phyloP scores from a whole-genome alignment of 2,888 invertebrate genomes.

The Podabrus alpinus region DNA sequence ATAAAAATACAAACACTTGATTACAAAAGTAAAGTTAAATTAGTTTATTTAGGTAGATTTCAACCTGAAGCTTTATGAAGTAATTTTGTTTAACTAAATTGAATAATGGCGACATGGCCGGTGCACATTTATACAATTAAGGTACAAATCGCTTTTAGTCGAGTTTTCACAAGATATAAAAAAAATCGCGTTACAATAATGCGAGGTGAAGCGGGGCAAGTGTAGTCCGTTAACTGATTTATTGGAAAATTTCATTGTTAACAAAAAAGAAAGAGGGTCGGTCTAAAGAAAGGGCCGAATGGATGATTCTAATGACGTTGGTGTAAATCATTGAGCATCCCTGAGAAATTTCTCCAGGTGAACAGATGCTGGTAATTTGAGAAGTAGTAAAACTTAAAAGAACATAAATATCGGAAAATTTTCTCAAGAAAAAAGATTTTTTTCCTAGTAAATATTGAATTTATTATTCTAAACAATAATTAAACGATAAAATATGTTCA shows the following conservation, averaged over 20 bases:
- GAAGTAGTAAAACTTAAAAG: background rate
- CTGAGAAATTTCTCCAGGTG: background rate
- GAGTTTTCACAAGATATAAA: background rate
- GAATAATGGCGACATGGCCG: background rate
- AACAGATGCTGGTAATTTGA: background rate
- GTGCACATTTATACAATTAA: background rate
- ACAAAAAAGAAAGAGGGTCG: background rate
- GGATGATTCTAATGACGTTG: background rate
- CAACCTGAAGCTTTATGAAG: background rate
- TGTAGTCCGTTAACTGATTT: background rate
- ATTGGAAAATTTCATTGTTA: background rate
- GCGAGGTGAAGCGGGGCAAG: background rate
- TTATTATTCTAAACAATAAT: background rate
- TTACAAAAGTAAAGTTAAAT: conserved; percentile 1
- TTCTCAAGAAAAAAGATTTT: background rate
- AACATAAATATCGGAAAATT: background rate
- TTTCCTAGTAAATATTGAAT: background rate
- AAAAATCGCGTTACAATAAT: background rate
- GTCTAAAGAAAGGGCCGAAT: background rate
- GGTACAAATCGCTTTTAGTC: background rate
- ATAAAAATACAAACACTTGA: background rate
- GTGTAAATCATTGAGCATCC: background rate
- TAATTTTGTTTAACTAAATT: background rate
- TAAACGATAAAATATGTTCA: background rate
- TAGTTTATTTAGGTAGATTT: background rate